phyloP scores from a whole-genome alignment of 1,140 invertebrate genomes.

The Zaprionus gabonicus region DNA sequence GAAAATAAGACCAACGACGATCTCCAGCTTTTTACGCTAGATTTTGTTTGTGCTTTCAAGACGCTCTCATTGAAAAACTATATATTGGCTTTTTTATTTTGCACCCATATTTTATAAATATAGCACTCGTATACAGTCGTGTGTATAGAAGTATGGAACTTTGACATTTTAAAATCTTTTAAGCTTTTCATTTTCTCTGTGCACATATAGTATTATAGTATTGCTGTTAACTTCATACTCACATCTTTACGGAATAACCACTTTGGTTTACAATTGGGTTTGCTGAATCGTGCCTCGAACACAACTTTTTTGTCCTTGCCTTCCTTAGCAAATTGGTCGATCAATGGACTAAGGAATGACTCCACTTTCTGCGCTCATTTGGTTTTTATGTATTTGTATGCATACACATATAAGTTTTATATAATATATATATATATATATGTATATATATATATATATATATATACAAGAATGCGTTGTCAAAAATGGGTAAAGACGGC shows the following conservation, averaged over 20 bases:
- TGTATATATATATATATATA: slow-evolving; percentile 27
- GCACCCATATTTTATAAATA: no score
- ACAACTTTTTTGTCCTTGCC: slow-evolving; percentile 97
- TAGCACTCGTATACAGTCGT: no score
- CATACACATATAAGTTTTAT: slow-evolving; percentile 1
- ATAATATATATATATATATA: slow-evolving; percentile 8
- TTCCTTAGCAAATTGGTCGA: slow-evolving; percentile 97
- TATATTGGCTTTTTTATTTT: no score
- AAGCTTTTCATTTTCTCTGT: not conserved
- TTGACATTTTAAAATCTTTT: not conserved
- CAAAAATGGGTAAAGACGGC: slow-evolving; percentile 84
- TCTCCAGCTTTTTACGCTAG: no score
- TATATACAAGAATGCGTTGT: slow-evolving; percentile 63
- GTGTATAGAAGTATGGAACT: no score
- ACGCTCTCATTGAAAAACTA: no score
- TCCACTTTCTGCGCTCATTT: slow-evolving; percentile 92
- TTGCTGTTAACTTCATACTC: slow-evolving; percentile 85
- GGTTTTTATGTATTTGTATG: slow-evolving; percentile 25
- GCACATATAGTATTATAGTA: not conserved
- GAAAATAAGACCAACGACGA: no score
- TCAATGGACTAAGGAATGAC: slow-evolving; percentile 96
- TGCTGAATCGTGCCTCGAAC: slow-evolving; percentile 96
- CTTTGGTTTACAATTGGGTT: slow-evolving; percentile 95
- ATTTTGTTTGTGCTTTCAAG: no score
- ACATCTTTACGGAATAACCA: slow-evolving; percentile 97